These are phyloP conservation scores for Equus przewalskii DNA, from an alignment of 2,113 vertebrate genomes.

Conservation along the genomic window DNA sequence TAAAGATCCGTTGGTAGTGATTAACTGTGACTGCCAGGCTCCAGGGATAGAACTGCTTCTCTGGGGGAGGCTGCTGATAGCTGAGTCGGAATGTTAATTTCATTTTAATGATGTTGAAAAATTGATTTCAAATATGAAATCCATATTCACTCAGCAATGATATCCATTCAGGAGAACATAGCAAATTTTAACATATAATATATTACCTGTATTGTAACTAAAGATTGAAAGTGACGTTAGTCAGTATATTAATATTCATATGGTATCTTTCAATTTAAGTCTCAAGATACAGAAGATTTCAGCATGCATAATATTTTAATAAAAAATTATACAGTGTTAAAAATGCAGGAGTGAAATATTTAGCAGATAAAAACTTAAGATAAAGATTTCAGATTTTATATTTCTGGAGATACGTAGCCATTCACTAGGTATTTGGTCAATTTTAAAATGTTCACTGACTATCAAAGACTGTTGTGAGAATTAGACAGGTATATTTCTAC, in stretches of 20 bases:
- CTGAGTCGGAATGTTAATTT: slow-evolving; percentile 75
- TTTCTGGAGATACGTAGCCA: neutral
- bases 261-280: neutral
- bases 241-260: neutral
- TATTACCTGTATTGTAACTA: neutral
- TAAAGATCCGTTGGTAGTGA: slow-evolving; percentile 66
- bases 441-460: neutral
- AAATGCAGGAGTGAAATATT: neutral
- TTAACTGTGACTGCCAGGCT: slow-evolving; percentile 64
- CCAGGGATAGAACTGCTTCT: slow-evolving; percentile 68
- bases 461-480: neutral
- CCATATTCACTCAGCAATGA: slow-evolving; percentile 67
- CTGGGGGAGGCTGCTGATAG: slow-evolving; percentile 39
- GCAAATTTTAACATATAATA: slow-evolving; percentile 1
- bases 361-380: neutral
- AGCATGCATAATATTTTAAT: neutral
- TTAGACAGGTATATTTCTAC: neutral
- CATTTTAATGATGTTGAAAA: slow-evolving; percentile 82
- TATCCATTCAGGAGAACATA: slow-evolving; percentile 5
- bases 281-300: slow-evolving; percentile 27
- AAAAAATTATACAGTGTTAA: neutral
- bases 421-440: neutral
- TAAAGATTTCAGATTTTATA: neutral
- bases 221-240: neutral
- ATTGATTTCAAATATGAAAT: slow-evolving; percentile 71